These are phyloP conservation scores for Phaethon lepturus DNA, from an alignment of 2,113 vertebrate species.

Conservation along the genomic window DNA sequence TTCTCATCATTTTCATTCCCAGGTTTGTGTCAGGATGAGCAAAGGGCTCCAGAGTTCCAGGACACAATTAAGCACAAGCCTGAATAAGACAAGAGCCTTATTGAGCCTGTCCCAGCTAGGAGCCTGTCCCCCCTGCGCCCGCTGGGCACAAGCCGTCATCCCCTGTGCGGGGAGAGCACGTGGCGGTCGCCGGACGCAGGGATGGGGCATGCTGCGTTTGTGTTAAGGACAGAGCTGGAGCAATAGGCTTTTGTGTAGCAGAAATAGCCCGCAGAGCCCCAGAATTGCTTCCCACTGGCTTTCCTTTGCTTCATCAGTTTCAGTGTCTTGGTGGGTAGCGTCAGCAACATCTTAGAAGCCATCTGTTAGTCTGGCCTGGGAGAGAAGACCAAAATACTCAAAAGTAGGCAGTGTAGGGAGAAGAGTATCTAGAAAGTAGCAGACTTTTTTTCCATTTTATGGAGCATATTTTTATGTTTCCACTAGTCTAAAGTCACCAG, in stretches of 20 bases:
- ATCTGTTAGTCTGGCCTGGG: constrained; percentile 14
- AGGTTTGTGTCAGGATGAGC: not conserved
- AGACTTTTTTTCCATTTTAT: not conserved
- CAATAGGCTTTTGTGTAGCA: constrained; percentile 35
- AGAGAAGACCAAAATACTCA: not conserved
- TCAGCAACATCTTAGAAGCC: constrained; percentile 28
- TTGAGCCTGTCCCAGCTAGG: not conserved
- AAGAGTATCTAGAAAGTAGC: not conserved
- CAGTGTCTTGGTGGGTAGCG: not conserved
- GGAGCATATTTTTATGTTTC: not conserved
- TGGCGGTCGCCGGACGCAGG: constrained; percentile 26
- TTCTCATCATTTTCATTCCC: not conserved
- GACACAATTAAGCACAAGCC: not conserved
- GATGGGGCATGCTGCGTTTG: not conserved
- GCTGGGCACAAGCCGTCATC: not conserved
- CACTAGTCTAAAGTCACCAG: not conserved
- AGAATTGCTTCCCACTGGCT: constrained; percentile 18
- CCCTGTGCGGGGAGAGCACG: constrained; percentile 23
- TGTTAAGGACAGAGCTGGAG: constrained; percentile 25
- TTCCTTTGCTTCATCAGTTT: constrained; percentile 30
- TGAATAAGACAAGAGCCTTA: constrained; percentile 41
- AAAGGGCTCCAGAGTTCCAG: not conserved
- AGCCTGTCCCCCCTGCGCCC: not conserved
- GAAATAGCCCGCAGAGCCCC: constrained; percentile 34
- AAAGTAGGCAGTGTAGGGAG: not conserved